phyloP scores from a whole-genome alignment of 2,888 invertebrate species.

The Drosophila heteroneura region DNA sequence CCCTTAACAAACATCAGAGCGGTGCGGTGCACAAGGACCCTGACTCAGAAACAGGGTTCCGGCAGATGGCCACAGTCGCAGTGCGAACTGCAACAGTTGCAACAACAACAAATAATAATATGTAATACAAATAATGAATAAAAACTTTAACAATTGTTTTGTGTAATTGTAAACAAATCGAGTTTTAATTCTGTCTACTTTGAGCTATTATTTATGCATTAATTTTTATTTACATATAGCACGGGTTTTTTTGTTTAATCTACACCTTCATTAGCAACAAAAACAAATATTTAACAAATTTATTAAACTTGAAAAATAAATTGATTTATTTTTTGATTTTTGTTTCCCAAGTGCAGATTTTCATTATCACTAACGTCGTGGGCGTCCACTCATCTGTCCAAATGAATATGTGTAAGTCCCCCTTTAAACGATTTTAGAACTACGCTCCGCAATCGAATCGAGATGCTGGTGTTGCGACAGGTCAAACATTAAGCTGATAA shows the following conservation, averaged over 20 bases:
- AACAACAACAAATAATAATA: constrained; percentile 65
- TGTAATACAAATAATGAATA: constrained; percentile 83
- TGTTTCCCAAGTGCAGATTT: neutral
- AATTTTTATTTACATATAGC: neutral
- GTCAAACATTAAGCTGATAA: constrained; percentile 37
- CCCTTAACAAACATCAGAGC: constrained; percentile 19
- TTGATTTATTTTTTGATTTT: neutral
- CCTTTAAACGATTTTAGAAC: constrained; percentile 11
- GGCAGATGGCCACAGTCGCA: constrained; percentile 23
- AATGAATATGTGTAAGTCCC: neutral
- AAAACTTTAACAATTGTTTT: constrained; percentile 86
- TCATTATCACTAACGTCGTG: constrained; percentile 17
- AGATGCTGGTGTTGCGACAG: constrained; percentile 13
- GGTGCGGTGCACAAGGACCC: constrained; percentile 26
- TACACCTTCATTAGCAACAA: neutral
- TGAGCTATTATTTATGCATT: neutral
- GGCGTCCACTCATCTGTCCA: neutral
- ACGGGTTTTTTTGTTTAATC: neutral
- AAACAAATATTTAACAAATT: neutral
- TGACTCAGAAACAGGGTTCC: constrained; percentile 18
- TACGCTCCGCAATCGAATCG: constrained; percentile 8
- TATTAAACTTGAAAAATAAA: constrained; percentile 2
- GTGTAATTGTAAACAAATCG: constrained; percentile 84
- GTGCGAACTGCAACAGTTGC: constrained; percentile 26
- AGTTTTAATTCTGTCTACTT: neutral